Evolutionary conservation across 64 coral and sea anemone species (phyloP).

Genomic region (Actinia tenebrosa): DNA sequence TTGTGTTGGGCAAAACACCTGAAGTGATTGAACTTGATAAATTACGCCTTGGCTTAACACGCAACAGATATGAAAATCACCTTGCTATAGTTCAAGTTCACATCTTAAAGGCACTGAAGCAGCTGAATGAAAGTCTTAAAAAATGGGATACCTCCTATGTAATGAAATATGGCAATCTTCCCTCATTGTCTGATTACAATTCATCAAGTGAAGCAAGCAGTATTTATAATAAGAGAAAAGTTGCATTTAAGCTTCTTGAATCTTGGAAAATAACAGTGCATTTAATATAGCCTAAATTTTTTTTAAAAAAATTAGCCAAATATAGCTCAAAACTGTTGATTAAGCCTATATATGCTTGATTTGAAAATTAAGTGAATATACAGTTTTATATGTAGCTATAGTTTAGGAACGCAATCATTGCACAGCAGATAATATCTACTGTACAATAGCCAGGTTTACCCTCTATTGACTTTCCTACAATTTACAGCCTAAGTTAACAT

Average conservation of each 20-base stretch:
- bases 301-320: not conserved
- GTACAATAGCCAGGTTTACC: too few relatives aligned
- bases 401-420: too few relatives aligned
- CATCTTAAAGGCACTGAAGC: slow-evolving; percentile 3
- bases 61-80: slow-evolving; percentile 32
- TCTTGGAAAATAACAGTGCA: not conserved
- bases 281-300: not conserved
- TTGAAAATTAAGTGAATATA: too few relatives aligned
- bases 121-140: not conserved
- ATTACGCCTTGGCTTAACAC: not conserved
- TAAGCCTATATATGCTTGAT: too few relatives aligned
- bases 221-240: not conserved
- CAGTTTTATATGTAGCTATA: too few relatives aligned
- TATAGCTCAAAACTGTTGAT: not conserved
- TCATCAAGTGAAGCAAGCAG: not conserved
- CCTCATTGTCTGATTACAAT: not conserved
- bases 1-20: slow-evolving; percentile 19
- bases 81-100: slow-evolving; percentile 31
- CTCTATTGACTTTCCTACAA: too few relatives aligned
- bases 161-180: not conserved
- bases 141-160: not conserved
- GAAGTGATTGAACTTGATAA: slow-evolving; percentile 20
- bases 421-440: too few relatives aligned
- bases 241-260: not conserved
- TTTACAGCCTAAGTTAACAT: too few relatives aligned